phyloP scores from a whole-genome alignment of 2,888 invertebrate genomes.

The Lucinisca nassula region DNA sequence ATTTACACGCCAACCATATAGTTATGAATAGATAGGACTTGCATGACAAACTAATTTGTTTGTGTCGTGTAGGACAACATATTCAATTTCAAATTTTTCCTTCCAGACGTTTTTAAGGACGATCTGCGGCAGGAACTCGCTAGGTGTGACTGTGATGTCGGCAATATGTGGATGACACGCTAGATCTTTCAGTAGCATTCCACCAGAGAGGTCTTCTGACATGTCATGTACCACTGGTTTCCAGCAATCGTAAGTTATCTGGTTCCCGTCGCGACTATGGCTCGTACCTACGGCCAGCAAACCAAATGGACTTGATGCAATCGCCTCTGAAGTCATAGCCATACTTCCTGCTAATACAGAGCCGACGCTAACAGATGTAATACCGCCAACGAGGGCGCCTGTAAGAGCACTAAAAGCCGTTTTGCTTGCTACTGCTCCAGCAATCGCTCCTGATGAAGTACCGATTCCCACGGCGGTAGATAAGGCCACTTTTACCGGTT shows the following conservation, averaged over 20 bases:
- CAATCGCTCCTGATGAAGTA: conserved; percentile 34
- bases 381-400: conserved; percentile 31
- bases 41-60: conserved; percentile 40
- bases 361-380: conserved; percentile 28
- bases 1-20: neutral
- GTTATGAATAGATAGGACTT: neutral
- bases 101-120: conserved; percentile 39
- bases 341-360: conserved; percentile 36
- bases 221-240: conserved; percentile 44
- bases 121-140: conserved; percentile 26
- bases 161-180: conserved; percentile 18
- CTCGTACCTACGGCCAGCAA: conserved; percentile 43
- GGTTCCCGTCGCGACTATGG: neutral
- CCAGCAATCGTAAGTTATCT: conserved; percentile 44
- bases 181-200: conserved; percentile 43
- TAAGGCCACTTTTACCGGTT: conserved; percentile 20
- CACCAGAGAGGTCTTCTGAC: conserved; percentile 20
- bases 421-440: conserved; percentile 27
- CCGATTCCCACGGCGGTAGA: conserved; percentile 19
- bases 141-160: neutral
- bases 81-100: conserved; percentile 51
- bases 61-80: conserved; percentile 5
- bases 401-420: conserved; percentile 15
- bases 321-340: neutral
- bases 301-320: conserved; percentile 33